Conservation (phyloP, 2,888 invertebrate species). For the Gnatocerus cornutus region DNA sequence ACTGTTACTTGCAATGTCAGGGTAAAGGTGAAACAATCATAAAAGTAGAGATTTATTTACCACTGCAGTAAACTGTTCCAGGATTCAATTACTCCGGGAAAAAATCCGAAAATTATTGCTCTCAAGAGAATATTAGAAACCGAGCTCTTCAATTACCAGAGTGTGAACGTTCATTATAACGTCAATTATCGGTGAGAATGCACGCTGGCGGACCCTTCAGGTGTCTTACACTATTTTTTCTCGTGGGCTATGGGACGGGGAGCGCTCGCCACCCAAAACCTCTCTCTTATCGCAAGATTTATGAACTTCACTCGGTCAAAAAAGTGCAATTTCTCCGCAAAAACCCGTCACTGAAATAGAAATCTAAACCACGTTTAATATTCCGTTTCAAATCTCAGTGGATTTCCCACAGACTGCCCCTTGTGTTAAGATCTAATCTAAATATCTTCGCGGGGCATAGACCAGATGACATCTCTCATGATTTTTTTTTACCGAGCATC, state of each 20-base stretch:
- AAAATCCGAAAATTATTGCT: constrained; percentile 14
- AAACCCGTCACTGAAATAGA: constrained; percentile 5
- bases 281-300: too few species aligned
- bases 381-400: neutral
- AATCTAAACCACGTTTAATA: constrained; percentile 6
- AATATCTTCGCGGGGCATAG: constrained; percentile 1
- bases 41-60: constrained; percentile 17
- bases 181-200: constrained; percentile 5
- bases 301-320: too few species aligned
- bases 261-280: too few species aligned
- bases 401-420: constrained; percentile 7
- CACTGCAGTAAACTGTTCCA: constrained; percentile 3
- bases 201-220: neutral
- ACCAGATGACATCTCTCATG: constrained; percentile 7
- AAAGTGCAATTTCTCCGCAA: constrained; percentile 1
- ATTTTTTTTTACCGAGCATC: neutral
- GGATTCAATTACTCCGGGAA: constrained; percentile 9
- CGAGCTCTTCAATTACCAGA: constrained; percentile 8
- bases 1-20: constrained; percentile 32
- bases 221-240: too few species aligned
- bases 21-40: constrained; percentile 28
- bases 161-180: constrained; percentile 11
- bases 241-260: too few species aligned
- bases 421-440: constrained; percentile 9
- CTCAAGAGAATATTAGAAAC: constrained; percentile 4